These are phyloP conservation scores for Mesorhabditis sp. DNA, from an alignment of 2,888 invertebrate species.

Conservation along the genomic window DNA sequence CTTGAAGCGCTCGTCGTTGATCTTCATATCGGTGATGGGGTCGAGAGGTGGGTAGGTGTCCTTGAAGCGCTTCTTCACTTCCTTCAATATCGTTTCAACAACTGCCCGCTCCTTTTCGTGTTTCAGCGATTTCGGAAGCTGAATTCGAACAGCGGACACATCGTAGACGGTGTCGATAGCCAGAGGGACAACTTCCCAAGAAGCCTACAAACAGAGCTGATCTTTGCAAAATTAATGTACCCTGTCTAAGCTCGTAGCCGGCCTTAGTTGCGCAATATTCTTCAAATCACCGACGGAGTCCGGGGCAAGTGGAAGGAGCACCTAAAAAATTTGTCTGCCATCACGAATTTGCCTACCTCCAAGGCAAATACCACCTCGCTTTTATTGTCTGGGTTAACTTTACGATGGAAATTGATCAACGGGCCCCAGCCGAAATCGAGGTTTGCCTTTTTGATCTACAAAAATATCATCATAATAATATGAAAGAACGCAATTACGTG, in stretches of 20 bases:
- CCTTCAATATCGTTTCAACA: conserved; percentile 73
- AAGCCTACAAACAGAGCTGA: conserved; percentile 16
- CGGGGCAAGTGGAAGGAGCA: conserved; percentile 13
- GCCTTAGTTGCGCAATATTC: conserved; percentile 18
- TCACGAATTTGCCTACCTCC: conserved; percentile 71
- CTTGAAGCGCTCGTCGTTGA: conserved; percentile 69
- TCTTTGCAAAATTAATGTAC: not conserved
- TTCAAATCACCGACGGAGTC: conserved; percentile 14
- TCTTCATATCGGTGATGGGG: conserved; percentile 92
- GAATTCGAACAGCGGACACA: conserved; percentile 83
- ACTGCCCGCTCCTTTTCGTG: conserved; percentile 79
- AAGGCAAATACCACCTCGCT: conserved; percentile 70
- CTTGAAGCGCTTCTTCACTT: conserved; percentile 84
- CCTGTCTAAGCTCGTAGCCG: conserved; percentile 19
- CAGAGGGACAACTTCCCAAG: conserved; percentile 69
- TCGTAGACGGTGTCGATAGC: conserved; percentile 76
- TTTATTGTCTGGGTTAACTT: conserved; percentile 60
- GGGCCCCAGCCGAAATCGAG: conserved; percentile 94
- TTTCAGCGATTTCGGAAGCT: conserved; percentile 83
- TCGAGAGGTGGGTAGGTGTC: conserved; percentile 83
- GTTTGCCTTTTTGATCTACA: conserved; percentile 41
- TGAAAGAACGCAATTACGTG: conserved; percentile 67
- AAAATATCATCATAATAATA: not conserved
- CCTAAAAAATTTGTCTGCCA: conserved; percentile 9
- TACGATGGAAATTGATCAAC: conserved; percentile 66